These are phyloP conservation scores for Halcyon leucocephala DNA, from an alignment of 2,797 vertebrate species.

Conservation along the genomic window DNA sequence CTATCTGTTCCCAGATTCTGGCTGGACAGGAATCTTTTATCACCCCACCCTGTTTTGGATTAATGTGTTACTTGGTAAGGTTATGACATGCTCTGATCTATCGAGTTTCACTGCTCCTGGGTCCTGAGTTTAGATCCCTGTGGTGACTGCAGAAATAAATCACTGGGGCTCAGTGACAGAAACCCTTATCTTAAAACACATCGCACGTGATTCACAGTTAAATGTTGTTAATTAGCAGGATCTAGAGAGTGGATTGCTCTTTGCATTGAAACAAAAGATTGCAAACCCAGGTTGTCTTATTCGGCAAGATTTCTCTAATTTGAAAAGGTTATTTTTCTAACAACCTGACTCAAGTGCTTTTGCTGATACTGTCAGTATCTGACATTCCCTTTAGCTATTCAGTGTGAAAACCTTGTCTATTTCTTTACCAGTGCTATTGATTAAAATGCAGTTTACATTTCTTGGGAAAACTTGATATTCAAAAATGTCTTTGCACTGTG, in stretches of 20 bases:
- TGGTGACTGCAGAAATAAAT: constrained; percentile 11
- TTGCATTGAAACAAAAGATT: background rate
- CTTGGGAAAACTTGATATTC: constrained; percentile 55
- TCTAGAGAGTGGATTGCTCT: background rate
- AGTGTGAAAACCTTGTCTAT: background rate
- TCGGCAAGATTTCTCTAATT: background rate
- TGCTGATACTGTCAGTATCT: constrained; percentile 1
- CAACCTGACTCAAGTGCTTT: background rate
- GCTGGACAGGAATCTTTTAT: background rate
- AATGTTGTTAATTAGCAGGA: background rate
- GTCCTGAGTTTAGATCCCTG: background rate
- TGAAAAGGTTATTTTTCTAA: background rate
- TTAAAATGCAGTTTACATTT: constrained; percentile 54
- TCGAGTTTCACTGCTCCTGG: background rate
- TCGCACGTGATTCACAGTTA: background rate
- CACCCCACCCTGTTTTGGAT: background rate
- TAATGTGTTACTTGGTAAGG: background rate
- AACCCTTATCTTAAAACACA: background rate
- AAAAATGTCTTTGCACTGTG: constrained; percentile 41
- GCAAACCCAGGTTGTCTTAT: background rate
- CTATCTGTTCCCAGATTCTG: background rate
- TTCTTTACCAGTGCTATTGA: constrained; percentile 35
- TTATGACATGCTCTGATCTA: background rate
- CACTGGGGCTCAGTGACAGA: background rate
- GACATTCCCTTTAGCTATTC: background rate